Base-by-base conservation (phyloP, 2,113 vertebrate species). In the Scopus umbretta region DNA sequence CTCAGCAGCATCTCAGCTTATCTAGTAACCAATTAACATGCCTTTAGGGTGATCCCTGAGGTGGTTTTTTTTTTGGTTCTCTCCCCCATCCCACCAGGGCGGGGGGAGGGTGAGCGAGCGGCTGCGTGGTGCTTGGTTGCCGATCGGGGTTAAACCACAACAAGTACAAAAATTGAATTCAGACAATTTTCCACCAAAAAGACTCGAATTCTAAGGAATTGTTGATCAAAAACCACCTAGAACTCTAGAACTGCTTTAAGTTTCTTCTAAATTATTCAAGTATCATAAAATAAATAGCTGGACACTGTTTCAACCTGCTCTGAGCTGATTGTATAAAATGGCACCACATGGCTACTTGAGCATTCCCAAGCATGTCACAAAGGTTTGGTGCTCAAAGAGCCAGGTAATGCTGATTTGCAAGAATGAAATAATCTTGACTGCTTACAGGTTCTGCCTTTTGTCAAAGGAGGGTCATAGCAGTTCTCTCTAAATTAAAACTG, bases 261-360 rank as follows among this genome's bases (percentile, higher is more conserved):
- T 84, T 94, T 86, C 87, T 91, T 56, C 63, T 93, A 73, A 97
- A 93, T 94, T 84, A 95, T 80, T 95, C 19, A 94, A 90, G 38
- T 74, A 22, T 9, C 23, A 8, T 67, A 78, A 71, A 96, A 94
- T 83, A 87, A 96, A 91, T 71, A 95, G 63, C 73, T 92, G 89
- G 94, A 78, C 76, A 55, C 49, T 58, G 34, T 26, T n/a, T 42
- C 61, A 97, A 38, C 73, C 43, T 95, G 63, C 83, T 96, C 66
- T 58, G 45, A 91, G 58, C 27, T 71, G 65, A 92, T 93, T 80
- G 84, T 63, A 27, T 61, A 79, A 89, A 88, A 72, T 52, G 34
- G 40, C 74, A 92, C 65, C 87, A 92, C 88, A 80, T 94, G 95
- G 82, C 38, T 73, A 32, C 38, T n/a, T 40, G 25, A 81, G 68